These are phyloP conservation scores for Emydoidea blandingii DNA, from an alignment of 2,797 vertebrate genomes.

Conservation along the genomic window DNA sequence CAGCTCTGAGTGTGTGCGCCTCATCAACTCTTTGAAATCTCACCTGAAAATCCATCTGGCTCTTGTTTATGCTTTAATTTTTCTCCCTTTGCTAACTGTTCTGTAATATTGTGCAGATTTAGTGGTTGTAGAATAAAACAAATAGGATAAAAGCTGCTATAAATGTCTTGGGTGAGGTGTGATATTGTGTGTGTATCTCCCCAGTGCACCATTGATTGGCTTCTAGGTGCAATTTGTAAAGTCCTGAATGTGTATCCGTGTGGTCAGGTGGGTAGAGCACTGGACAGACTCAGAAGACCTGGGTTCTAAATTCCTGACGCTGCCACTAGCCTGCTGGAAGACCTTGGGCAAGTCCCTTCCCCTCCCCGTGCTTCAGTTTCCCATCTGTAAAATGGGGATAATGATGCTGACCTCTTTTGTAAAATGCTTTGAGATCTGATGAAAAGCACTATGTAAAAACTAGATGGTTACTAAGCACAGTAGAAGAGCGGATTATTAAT, in stretches of 20 bases:
- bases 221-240: not conserved
- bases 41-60: not conserved
- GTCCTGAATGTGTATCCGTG: not conserved
- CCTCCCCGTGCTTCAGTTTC: not conserved
- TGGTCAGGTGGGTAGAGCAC: not conserved
- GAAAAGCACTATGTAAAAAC: too few relatives aligned
- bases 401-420: not conserved
- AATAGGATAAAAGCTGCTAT: not conserved
- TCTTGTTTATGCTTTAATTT: not conserved
- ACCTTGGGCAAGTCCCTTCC: not conserved
- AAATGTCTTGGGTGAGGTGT: not conserved
- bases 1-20: too few relatives aligned
- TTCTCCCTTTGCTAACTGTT: too few relatives aligned
- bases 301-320: not conserved
- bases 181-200: not conserved
- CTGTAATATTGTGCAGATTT: too few relatives aligned
- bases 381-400: not conserved
- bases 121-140: not conserved
- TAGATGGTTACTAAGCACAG: not conserved
- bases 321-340: not conserved
- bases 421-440: not conserved
- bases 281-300: not conserved
- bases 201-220: fast-evolving
- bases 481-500: not conserved
- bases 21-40: not conserved